phyloP scores from a whole-genome alignment of 2,797 vertebrate genomes.

The Buphagus erythrorhynchus region DNA sequence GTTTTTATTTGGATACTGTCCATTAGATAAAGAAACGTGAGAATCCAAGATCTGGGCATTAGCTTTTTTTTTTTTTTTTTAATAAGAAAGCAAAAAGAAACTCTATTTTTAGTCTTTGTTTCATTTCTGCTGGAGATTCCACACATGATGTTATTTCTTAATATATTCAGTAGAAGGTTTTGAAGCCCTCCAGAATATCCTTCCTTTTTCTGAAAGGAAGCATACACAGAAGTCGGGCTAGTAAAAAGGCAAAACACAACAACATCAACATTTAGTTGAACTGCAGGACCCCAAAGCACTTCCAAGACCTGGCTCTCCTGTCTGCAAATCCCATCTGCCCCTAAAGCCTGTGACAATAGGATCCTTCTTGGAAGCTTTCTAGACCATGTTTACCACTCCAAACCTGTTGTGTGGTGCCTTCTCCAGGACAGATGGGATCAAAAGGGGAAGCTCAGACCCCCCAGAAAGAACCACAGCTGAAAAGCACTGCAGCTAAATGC shows the following conservation, averaged over 20 bases:
- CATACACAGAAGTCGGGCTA: not conserved
- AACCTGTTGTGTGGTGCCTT: not conserved
- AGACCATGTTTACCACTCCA: not conserved
- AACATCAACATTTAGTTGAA: not conserved
- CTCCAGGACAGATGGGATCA: slow-evolving; percentile 10
- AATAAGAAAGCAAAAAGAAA: not conserved
- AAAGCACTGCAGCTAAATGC: not conserved
- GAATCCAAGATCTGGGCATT: not conserved
- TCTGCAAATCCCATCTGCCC: slow-evolving; percentile 13
- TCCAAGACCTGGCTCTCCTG: slow-evolving; percentile 23
- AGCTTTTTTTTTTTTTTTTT: not conserved
- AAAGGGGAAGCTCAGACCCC: not conserved
- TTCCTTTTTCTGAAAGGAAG: not conserved
- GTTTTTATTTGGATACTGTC: not conserved
- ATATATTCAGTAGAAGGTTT: not conserved
- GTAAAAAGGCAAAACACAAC: not conserved
- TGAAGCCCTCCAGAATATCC: not conserved
- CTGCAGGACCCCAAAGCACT: not conserved
- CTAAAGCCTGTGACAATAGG: not conserved
- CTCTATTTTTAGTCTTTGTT: not conserved
- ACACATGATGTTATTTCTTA: not conserved
- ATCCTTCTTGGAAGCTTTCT: not conserved
- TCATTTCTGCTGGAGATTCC: slow-evolving; percentile 12
- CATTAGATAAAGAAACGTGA: not conserved
- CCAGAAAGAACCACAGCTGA: not conserved